Evolutionary conservation across 2,888 invertebrate species (phyloP).

Genomic region (Himalopsyche anomala): DNA sequence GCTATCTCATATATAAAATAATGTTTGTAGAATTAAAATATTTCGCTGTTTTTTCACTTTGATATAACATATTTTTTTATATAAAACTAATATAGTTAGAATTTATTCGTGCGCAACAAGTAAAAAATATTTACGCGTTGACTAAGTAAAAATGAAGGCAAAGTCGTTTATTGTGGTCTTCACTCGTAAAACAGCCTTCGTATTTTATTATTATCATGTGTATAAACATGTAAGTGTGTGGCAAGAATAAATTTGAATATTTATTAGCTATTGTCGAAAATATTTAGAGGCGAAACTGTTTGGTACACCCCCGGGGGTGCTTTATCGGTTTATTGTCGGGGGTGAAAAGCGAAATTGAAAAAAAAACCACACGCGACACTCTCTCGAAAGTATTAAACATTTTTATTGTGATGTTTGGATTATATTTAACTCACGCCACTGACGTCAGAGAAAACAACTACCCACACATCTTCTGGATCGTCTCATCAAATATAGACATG

Average conservation of each 20-base stretch:
- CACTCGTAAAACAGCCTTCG: constrained; percentile 26
- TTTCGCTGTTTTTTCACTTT: too few relatives aligned
- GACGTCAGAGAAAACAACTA: background rate
- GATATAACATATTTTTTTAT: too few relatives aligned
- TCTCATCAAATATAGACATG: background rate
- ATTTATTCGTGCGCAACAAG: background rate
- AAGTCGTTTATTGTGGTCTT: background rate
- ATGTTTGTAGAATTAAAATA: too few relatives aligned
- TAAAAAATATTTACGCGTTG: background rate
- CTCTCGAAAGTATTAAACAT: constrained; percentile 2
- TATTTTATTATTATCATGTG: constrained; percentile 28
- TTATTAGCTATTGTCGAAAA: constrained; percentile 55
- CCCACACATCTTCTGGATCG: background rate
- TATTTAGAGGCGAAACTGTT: constrained; percentile 50
- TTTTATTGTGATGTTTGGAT: background rate
- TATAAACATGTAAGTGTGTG: constrained; percentile 16
- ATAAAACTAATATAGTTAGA: background rate
- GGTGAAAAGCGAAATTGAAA: constrained; percentile 18
- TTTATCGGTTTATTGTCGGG: constrained; percentile 28
- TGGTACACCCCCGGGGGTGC: constrained; percentile 32
- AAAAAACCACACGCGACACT: constrained; percentile 33
- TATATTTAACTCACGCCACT: background rate
- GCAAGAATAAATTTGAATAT: constrained; percentile 58
- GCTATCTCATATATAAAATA: too few relatives aligned
- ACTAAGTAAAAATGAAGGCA: background rate